Conservation (phyloP, 2,113 vertebrate species). For the Elephantulus edwardii region DNA sequence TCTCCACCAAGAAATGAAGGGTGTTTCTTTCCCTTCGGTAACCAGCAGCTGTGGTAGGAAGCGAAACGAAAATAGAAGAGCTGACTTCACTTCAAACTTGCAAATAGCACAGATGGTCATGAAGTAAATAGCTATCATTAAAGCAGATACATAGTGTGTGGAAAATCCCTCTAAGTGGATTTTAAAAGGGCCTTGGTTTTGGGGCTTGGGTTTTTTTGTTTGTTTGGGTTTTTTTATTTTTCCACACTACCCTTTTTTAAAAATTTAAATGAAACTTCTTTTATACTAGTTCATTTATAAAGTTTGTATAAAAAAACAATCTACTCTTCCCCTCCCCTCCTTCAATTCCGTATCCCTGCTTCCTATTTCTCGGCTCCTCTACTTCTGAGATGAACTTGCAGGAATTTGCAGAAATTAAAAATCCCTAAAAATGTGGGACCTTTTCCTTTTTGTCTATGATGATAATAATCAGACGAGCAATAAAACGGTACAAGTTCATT, state of each 20-base stretch:
- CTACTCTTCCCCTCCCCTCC: no score
- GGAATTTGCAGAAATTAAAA: background rate
- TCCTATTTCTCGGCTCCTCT: background rate
- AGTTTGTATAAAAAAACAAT: no score
- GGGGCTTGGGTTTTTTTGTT: no score
- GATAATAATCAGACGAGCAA: background rate
- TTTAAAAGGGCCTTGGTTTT: background rate
- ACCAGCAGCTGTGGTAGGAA: background rate
- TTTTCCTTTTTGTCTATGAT: background rate
- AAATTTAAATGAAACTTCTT: no score
- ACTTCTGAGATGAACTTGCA: background rate
- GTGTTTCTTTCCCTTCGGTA: background rate
- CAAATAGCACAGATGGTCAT: slow-evolving; percentile 33
- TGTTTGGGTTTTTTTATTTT: background rate
- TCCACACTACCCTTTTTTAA: no score
- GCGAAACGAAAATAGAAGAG: slow-evolving; percentile 35
- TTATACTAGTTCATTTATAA: no score
- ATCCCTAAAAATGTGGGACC: background rate
- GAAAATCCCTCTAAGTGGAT: background rate
- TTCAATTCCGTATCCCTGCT: background rate
- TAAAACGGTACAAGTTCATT: background rate
- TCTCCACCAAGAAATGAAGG: background rate
- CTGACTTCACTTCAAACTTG: background rate
- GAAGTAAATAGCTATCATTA: slow-evolving; percentile 10
- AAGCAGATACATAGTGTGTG: background rate